Conservation (phyloP, 2,797 vertebrate genomes). For the Coregonus sp. region DNA sequence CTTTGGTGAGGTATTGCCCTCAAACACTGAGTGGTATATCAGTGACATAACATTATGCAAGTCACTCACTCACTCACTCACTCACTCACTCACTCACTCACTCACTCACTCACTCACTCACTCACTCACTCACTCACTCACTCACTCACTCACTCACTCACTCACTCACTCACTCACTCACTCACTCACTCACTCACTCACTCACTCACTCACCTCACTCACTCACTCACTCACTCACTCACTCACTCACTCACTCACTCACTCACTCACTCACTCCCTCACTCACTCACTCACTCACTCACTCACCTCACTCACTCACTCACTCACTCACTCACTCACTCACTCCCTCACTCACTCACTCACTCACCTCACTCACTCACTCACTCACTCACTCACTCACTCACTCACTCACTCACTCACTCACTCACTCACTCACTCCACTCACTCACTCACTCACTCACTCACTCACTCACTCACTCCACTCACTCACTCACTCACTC, state of each 20-base stretch:
- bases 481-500: not conserved
- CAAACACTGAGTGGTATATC: constrained; percentile 21
- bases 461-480: constrained; percentile 5
- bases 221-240: constrained; percentile 17
- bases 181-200: constrained; percentile 17
- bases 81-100: constrained; percentile 1
- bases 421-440: constrained; percentile 19
- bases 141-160: constrained; percentile 17
- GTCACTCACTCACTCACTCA: constrained; percentile 5
- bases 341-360: too few relatives aligned
- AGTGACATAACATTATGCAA: constrained; percentile 35
- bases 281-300: constrained; percentile 8
- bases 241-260: constrained; percentile 3
- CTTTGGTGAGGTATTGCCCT: not conserved
- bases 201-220: constrained; percentile 21
- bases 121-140: constrained; percentile 9
- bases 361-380: not conserved
- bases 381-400: not conserved
- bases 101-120: not conserved
- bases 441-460: constrained; percentile 5
- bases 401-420: constrained; percentile 8
- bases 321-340: constrained; percentile 6
- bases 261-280: not conserved
- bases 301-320: constrained; percentile 17
- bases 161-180: constrained; percentile 4